A percentile compares a stretch with the other conserved stretches of the same genome.
These are phyloP conservation scores for Shinisaurus crocodilurus DNA, from an alignment of 2,113 vertebrate species.

Conservation along the genomic window DNA sequence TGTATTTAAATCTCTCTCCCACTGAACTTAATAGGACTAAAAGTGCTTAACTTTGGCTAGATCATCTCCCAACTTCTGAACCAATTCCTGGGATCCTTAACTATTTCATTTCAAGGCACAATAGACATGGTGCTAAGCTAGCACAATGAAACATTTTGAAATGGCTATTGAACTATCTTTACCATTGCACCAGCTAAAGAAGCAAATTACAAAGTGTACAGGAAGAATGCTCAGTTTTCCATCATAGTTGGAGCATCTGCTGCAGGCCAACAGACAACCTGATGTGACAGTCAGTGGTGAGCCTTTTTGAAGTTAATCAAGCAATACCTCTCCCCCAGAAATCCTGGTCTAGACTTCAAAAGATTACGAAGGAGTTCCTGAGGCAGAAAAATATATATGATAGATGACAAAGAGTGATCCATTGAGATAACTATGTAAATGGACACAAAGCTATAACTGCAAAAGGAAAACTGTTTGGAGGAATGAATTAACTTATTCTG, in stretches of 20 bases:
- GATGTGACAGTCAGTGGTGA: conserved; percentile 37
- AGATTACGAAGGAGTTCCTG: conserved; percentile 24
- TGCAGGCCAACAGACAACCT: conserved; percentile 61
- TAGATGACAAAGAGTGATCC: conserved; percentile 59
- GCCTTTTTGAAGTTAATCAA: conserved; percentile 60
- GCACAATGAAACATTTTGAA: background rate
- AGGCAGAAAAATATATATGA: conserved; percentile 42
- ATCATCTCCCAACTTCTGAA: background rate
- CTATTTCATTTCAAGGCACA: background rate
- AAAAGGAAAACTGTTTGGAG: conserved; percentile 19
- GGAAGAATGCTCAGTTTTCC: conserved; percentile 7
- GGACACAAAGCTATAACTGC: conserved; percentile 41
- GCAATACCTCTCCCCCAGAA: conserved; percentile 39
- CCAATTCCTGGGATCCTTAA: background rate
- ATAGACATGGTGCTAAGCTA: background rate
- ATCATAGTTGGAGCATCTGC: conserved; percentile 23
- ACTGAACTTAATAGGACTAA: background rate
- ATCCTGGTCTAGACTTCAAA: conserved; percentile 51
- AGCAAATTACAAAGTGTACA: background rate
- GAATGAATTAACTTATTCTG: conserved; percentile 47
- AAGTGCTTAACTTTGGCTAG: background rate
- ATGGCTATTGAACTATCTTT: conserved; percentile 35
- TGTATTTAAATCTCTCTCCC: background rate
- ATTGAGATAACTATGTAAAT: conserved; percentile 69
- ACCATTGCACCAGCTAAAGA: background rate